Base-by-base conservation (phyloP, 2,113 vertebrate species). In the Rissa tridactyla region DNA sequence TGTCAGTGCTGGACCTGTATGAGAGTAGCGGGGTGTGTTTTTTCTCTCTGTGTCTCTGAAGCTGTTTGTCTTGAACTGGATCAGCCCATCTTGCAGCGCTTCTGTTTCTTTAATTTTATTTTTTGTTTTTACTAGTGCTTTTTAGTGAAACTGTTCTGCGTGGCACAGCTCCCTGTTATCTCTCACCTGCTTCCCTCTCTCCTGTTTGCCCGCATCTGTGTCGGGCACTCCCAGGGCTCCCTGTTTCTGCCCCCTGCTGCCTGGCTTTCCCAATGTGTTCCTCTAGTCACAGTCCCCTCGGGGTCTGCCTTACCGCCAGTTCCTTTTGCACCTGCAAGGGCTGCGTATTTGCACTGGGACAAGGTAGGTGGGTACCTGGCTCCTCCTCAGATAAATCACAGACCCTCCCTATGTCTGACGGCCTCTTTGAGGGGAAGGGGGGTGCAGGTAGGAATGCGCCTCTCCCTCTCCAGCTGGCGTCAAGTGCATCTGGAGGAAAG, bases 361-460 rank as follows among this genome's bases (percentile, higher is more conserved):
- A 9, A 62, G 54, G 60, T 65, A 5, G 21, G 38, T 73, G 54
- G 73, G 68, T 80, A 82, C 78, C 75, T 80, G 84, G 47, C 78
- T 49, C 10, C 81, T 88, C 54, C 78, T 92, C 57, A 76, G 38
- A 94, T 80, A 91, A 94, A 95, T 95, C 82, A 88, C 60, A 71
- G 92, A 57, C 88, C 70, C 68, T 92, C 85, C 81, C 75, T 82
- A 2, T 0, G 0, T 61, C 76, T 95, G 84, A 71, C 92, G 92
- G 89, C 72, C 18, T 73, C 54, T 79, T 62, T 25, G 68, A 79
- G 81, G 36, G 55, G 47, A 71, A 76, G 30, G 13, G 12, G 60
- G 30, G 19, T 34, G 65, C 32, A 18, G 36, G 34, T 79, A 91
- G 55, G 92, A 91, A 95, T 87, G 81, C 15, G 6, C 36, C 55